Percentiles rank a stretch among this genome's conserved stretches.
These are phyloP conservation scores for Mixornis gularis DNA, from an alignment of 2,113 vertebrate genomes.

Conservation along the genomic window DNA sequence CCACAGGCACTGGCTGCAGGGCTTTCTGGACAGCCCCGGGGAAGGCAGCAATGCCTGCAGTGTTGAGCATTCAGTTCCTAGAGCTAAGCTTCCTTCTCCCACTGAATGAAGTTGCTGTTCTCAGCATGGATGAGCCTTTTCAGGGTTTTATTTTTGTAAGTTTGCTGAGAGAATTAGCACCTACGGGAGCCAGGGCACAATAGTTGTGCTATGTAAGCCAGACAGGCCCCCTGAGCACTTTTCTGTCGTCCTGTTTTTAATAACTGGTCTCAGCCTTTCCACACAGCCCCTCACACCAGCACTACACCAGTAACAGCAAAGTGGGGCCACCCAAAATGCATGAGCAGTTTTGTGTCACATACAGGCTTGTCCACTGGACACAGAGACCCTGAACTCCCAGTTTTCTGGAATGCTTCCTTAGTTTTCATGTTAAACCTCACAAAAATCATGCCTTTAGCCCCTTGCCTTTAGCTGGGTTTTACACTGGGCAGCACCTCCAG, in stretches of 20 bases:
- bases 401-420: not conserved
- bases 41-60: constrained; percentile 3
- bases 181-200: not conserved
- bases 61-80: not conserved
- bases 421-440: not conserved
- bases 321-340: not conserved
- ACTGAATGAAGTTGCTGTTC: constrained; percentile 58
- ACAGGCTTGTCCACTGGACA: not conserved
- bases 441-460: not conserved
- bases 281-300: not conserved
- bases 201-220: not conserved
- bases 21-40: not conserved
- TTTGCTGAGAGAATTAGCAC: constrained; percentile 64
- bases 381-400: not conserved
- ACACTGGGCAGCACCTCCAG: not conserved
- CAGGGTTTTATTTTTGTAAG: constrained; percentile 55
- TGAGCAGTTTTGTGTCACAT: not conserved
- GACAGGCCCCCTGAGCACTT: not conserved
- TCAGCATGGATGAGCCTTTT: constrained; percentile 56
- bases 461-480: not conserved
- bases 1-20: not conserved
- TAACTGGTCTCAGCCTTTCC: not conserved
- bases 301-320: not conserved
- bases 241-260: not conserved
- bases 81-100: not conserved